These are phyloP conservation scores for Chromis chromis DNA, from an alignment of 2,797 vertebrate genomes.

Conservation along the genomic window DNA sequence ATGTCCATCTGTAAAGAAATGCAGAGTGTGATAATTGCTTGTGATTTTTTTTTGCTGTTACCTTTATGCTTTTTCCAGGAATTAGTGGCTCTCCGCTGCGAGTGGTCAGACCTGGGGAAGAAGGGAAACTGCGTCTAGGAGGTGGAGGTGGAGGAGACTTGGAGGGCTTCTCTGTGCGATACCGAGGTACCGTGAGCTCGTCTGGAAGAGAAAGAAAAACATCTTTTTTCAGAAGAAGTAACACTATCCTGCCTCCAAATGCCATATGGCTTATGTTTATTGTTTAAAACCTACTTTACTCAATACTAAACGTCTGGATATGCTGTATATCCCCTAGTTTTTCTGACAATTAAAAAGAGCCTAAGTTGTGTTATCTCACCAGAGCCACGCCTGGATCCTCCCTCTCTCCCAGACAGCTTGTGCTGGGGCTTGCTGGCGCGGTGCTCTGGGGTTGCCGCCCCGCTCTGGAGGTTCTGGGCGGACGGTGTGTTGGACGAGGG, in stretches of 20 bases:
- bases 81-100: constrained; percentile 94
- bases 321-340: too few relatives aligned
- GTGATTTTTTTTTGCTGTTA: constrained; percentile 47
- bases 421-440: constrained; percentile 89
- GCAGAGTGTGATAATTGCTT: not conserved
- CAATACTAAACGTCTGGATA: too few relatives aligned
- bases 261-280: too few relatives aligned
- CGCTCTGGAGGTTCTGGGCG: constrained; percentile 62
- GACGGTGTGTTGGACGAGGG: constrained; percentile 68
- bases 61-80: constrained; percentile 95
- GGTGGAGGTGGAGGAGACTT: constrained; percentile 96
- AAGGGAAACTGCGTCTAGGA: constrained; percentile 95
- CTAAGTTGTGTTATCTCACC: constrained; percentile 74
- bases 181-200: constrained; percentile 93
- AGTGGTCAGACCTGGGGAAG: constrained; percentile 91
- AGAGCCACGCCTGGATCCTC: constrained; percentile 90
- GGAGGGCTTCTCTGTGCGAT: constrained; percentile 97
- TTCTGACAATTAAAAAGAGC: not conserved
- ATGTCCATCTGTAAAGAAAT: not conserved
- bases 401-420: constrained; percentile 90
- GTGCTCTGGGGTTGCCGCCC: constrained; percentile 86
- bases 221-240: not conserved
- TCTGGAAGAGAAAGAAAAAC: constrained; percentile 75
- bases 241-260: too few relatives aligned
- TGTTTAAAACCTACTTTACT: too few relatives aligned